Percentiles rank a stretch among this genome's conserved stretches.
phyloP scores from a whole-genome alignment of 2,113 vertebrate species.

The Phalacrocorax aristotelis region DNA sequence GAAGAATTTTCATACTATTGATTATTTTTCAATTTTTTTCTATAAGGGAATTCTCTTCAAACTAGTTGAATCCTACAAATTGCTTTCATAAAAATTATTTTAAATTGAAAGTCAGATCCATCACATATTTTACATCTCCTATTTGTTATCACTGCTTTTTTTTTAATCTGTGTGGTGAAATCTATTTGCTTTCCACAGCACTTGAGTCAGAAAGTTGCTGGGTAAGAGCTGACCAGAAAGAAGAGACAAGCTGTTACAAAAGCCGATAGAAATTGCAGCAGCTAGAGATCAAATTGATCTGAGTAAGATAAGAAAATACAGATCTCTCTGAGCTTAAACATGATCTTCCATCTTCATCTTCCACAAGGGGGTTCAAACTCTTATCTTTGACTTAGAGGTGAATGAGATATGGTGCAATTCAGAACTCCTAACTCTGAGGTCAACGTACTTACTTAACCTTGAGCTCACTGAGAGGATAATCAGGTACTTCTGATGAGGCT shows the following conservation, averaged over 20 bases:
- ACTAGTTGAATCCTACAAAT: not conserved
- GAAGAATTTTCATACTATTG: not conserved
- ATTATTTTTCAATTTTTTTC: not conserved
- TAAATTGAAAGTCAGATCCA: not conserved
- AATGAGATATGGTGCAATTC: not conserved
- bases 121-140: not conserved
- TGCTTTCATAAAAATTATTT: not conserved
- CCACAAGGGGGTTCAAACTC: not conserved
- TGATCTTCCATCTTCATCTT: not conserved
- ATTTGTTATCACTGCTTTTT: not conserved
- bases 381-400: constrained; percentile 1
- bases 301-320: not conserved
- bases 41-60: not conserved
- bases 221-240: not conserved
- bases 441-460: constrained; percentile 16
- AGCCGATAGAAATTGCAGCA: not conserved
- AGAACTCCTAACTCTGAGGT: not conserved
- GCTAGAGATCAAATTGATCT: not conserved
- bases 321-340: constrained; percentile 6
- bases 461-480: not conserved
- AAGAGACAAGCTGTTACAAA: not conserved
- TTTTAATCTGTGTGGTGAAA: not conserved
- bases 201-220: not conserved
- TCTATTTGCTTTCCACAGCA: not conserved
- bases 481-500: not conserved